phyloP scores from a whole-genome alignment of 1,140 invertebrate species.

The Caligus rogercresseyi region DNA sequence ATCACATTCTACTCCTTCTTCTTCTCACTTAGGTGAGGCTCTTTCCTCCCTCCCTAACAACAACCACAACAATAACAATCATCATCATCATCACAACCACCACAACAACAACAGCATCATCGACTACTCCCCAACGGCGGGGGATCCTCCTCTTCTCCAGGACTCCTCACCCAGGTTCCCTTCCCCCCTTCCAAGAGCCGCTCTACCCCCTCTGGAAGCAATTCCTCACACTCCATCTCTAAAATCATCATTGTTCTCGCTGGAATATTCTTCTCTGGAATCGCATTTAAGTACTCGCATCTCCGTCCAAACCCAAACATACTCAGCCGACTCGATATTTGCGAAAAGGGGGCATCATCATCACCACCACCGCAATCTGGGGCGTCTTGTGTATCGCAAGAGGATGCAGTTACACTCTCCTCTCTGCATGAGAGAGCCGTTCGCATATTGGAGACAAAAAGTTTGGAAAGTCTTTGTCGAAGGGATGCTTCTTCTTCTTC shows the following conservation, averaged over 20 bases:
- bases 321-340: background rate
- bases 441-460: background rate
- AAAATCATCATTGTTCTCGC: slow-evolving; percentile 4
- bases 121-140: too few relatives aligned
- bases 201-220: background rate
- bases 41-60: slow-evolving; percentile 10
- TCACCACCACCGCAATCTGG: background rate
- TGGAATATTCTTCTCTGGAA: background rate
- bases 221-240: slow-evolving; percentile 1
- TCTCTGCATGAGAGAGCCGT: background rate
- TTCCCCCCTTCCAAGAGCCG: background rate
- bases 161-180: background rate
- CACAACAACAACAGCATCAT: too few relatives aligned
- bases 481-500: background rate
- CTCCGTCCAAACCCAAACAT: slow-evolving; percentile 4
- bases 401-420: background rate
- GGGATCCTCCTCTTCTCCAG: too few relatives aligned
- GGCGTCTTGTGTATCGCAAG: background rate
- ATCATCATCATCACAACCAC: too few relatives aligned
- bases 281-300: slow-evolving; percentile 14
- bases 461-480: background rate
- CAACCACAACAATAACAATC: background rate
- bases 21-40: slow-evolving; percentile 6
- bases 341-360: background rate
- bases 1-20: background rate